Evolutionary conservation across 2,888 invertebrate genomes (phyloP).

Genomic region (Oxystoma pomonae): DNA sequence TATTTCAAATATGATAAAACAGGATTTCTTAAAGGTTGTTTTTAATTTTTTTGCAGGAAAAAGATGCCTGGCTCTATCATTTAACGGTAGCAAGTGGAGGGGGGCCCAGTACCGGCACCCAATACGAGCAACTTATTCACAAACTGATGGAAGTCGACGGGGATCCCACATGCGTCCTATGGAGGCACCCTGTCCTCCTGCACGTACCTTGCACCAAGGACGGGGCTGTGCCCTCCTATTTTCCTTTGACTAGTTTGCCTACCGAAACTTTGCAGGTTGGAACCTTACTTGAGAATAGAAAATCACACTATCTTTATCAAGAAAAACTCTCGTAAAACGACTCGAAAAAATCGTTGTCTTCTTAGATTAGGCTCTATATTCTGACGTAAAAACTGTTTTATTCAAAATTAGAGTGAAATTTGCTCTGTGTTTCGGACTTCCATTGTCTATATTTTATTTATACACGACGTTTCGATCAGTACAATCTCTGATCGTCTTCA

Average conservation of each 20-base stretch:
- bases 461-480: no score
- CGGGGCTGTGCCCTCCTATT: slow-evolving; percentile 63
- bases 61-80: slow-evolving; percentile 83
- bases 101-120: slow-evolving; percentile 86
- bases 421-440: no score
- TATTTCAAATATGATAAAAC: no score
- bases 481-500: no score
- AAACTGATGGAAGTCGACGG: slow-evolving; percentile 96
- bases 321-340: not conserved
- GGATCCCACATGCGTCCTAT: slow-evolving; percentile 86
- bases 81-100: slow-evolving; percentile 91
- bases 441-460: no score
- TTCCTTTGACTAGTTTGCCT: slow-evolving; percentile 86
- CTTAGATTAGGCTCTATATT: no score
- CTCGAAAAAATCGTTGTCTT: no score
- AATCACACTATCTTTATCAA: not conserved
- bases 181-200: slow-evolving; percentile 88
- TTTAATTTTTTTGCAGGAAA: slow-evolving; percentile 55
- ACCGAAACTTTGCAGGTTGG: slow-evolving; percentile 74
- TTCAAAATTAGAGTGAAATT: no score
- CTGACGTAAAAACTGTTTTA: no score
- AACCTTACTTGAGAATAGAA: not conserved
- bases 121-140: slow-evolving; percentile 93
- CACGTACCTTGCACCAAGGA: slow-evolving; percentile 76
- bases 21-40: no score